phyloP scores from a whole-genome alignment of 2,888 invertebrate species.

The Erpobdella octoculata region DNA sequence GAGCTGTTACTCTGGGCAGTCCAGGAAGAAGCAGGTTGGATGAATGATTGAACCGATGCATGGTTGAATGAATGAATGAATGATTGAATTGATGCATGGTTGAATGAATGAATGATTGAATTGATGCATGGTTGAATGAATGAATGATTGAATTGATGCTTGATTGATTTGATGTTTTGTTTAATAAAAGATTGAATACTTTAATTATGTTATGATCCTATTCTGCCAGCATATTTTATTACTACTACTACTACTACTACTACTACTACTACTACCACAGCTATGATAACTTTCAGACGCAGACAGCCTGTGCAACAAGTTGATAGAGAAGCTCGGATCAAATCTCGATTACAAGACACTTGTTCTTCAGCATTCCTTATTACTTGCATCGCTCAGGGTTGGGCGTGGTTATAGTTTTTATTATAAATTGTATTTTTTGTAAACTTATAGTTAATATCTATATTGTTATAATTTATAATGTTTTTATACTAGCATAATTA shows the following conservation, averaged over 20 bases:
- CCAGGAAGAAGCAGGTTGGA: conserved; percentile 76
- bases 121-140: not conserved
- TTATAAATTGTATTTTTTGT: not conserved
- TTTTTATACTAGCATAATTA: no score
- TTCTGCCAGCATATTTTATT: not conserved
- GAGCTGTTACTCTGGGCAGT: conserved; percentile 96
- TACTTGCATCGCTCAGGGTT: conserved; percentile 87
- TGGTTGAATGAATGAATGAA: not conserved
- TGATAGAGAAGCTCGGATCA: conserved; percentile 87
- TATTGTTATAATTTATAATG: not conserved
- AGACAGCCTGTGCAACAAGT: conserved; percentile 81
- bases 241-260: no score
- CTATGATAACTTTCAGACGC: conserved; percentile 67
- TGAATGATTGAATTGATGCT: not conserved
- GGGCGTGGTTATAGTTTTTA: not conserved
- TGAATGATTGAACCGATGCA: conserved; percentile 40
- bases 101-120: not conserved
- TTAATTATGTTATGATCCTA: no score
- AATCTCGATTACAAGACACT: conserved; percentile 82
- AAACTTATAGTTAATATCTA: not conserved
- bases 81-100: not conserved
- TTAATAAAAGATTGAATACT: no score
- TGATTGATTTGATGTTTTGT: not conserved
- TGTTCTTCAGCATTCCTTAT: conserved; percentile 84
- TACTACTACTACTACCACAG: no score